Evolutionary conservation across 2,888 invertebrate genomes (phyloP).

Genomic region (Callimorpha dominula): DNA sequence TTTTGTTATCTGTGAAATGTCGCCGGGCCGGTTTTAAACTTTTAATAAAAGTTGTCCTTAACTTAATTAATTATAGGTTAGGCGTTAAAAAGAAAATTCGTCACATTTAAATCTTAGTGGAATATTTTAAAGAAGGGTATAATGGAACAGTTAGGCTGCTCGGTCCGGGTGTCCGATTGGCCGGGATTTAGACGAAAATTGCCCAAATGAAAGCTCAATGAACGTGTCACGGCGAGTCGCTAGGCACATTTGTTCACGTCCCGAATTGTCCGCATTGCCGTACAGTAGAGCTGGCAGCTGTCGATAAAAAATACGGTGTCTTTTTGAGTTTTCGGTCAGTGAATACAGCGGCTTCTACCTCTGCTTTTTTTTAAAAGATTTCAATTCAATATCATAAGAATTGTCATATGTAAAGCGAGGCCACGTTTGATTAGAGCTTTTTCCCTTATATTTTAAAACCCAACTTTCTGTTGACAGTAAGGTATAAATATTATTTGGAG

Average conservation of each 20-base stretch:
- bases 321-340: conserved; percentile 9
- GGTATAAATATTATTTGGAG: no score
- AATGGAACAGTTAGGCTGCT: conserved; percentile 69
- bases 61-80: no score
- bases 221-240: conserved; percentile 83
- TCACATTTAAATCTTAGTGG: conserved; percentile 43
- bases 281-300: conserved; percentile 66
- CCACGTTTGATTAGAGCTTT: background rate
- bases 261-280: conserved; percentile 84
- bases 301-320: conserved; percentile 50
- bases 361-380: background rate
- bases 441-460: no score
- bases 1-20: no score
- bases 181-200: conserved; percentile 84
- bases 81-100: background rate
- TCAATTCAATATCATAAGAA: background rate
- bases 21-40: no score
- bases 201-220: conserved; percentile 86
- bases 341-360: background rate
- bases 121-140: conserved; percentile 62
- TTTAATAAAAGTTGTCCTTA: no score
- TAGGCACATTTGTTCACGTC: conserved; percentile 84
- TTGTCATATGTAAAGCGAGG: background rate
- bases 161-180: conserved; percentile 72
- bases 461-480: no score